These are phyloP conservation scores for Crossaster papposus DNA, from an alignment of 53 echinoderm and acorn worm species.

Conservation along the genomic window DNA sequence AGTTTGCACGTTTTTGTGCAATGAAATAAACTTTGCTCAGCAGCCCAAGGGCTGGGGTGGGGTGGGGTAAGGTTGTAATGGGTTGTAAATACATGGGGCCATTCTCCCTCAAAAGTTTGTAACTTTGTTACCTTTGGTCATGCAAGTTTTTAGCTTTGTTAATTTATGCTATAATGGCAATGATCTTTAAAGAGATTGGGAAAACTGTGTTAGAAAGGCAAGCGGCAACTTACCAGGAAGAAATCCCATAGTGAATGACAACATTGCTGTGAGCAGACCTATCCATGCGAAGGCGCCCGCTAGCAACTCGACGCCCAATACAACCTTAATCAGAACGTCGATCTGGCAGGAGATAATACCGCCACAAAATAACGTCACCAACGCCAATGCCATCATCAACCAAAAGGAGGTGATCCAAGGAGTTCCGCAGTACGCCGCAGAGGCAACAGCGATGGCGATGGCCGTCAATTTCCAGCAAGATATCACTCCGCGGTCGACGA, in stretches of 20 bases:
- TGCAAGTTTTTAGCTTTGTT: not conserved
- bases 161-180: not conserved
- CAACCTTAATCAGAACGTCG: slow-evolving; percentile 11
- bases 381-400: not conserved
- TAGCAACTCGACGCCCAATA: slow-evolving; percentile 20
- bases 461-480: not conserved
- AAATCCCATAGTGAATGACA: slow-evolving; percentile 1
- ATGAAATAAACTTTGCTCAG: too few relatives aligned
- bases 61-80: too few relatives aligned
- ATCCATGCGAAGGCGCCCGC: slow-evolving; percentile 33
- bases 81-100: too few relatives aligned
- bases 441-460: not conserved
- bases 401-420: slow-evolving; percentile 16
- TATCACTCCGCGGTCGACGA: slow-evolving; percentile 3
- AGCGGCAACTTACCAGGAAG: slow-evolving; percentile 29
- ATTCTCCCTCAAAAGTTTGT: not conserved
- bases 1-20: too few relatives aligned
- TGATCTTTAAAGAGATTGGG: not conserved
- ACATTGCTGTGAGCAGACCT: not conserved
- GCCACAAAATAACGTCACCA: not conserved
- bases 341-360: slow-evolving; percentile 5
- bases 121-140: not conserved
- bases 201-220: too few relatives aligned
- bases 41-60: too few relatives aligned
- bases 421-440: slow-evolving; percentile 2